A percentile compares a stretch with the other conserved stretches of the same genome.
Conservation (phyloP, 2,888 invertebrate genomes). For the Diplolepis rosae region DNA sequence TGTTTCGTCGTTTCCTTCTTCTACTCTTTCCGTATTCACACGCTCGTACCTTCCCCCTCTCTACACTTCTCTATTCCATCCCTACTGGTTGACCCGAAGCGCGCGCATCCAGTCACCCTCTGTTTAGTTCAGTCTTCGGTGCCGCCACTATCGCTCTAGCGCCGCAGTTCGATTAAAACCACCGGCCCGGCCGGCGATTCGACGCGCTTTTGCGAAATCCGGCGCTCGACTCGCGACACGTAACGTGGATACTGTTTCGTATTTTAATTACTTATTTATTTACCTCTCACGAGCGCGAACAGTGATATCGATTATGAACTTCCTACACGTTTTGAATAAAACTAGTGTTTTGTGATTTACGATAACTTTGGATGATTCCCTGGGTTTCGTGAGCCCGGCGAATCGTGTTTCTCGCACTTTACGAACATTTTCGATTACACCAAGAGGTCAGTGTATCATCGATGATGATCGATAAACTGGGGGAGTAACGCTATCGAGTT, state of each 20-base stretch:
- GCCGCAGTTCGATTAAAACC: constrained; percentile 72
- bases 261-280: neutral
- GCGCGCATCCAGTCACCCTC: constrained; percentile 43
- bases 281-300: neutral
- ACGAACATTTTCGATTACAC: neutral
- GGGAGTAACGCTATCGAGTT: neutral
- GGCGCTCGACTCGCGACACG: constrained; percentile 39
- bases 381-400: constrained; percentile 16
- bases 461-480: neutral
- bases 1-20: constrained; percentile 6
- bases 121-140: constrained; percentile 37
- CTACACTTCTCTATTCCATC: constrained; percentile 38
- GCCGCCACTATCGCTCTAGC: constrained; percentile 70
- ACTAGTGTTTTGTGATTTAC: neutral
- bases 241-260: neutral
- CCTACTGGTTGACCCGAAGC: constrained; percentile 8
- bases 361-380: constrained; percentile 16
- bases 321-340: neutral
- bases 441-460: neutral
- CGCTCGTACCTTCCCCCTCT: constrained; percentile 29
- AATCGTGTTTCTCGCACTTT: neutral
- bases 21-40: constrained; percentile 32
- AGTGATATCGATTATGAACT: neutral
- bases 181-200: constrained; percentile 73
- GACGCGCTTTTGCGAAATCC: constrained; percentile 33